Percentiles rank a stretch among this genome's conserved stretches.
Evolutionary conservation across 2,888 invertebrate species (phyloP).

Genomic region (Platycheirus albimanus): DNA sequence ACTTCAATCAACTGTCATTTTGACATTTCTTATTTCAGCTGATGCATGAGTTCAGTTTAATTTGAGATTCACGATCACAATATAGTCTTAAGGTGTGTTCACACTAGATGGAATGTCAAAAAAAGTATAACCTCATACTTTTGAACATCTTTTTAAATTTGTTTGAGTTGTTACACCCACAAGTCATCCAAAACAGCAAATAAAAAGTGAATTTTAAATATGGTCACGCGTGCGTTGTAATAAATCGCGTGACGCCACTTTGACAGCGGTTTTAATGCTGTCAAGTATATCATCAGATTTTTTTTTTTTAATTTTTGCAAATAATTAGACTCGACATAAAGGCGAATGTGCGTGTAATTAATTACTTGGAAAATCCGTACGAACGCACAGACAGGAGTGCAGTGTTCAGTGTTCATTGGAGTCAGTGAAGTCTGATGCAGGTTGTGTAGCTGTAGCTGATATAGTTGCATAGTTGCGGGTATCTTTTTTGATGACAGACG

Average conservation of each 20-base stretch:
- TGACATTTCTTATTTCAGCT: too few relatives aligned
- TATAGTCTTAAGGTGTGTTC: too few relatives aligned
- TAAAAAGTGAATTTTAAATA: conserved; percentile 52
- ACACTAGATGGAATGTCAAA: too few relatives aligned
- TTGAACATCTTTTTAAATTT: too few relatives aligned
- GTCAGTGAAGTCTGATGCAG: background rate
- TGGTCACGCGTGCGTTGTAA: conserved; percentile 70
- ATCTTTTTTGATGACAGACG: conserved; percentile 16
- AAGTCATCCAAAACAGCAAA: background rate
- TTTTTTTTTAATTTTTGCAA: conserved; percentile 17
- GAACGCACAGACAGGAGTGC: conserved; percentile 52
- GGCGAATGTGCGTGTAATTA: conserved; percentile 72
- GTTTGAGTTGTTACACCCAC: background rate
- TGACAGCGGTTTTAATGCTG: conserved; percentile 68
- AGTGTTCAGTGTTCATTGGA: background rate
- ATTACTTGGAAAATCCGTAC: conserved; percentile 63
- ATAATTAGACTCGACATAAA: conserved; percentile 70
- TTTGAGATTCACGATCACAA: too few relatives aligned
- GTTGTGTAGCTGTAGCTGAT: conserved; percentile 1
- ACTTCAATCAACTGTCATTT: too few relatives aligned
- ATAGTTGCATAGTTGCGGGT: background rate
- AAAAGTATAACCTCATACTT: too few relatives aligned
- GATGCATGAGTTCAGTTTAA: too few relatives aligned
- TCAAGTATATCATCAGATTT: conserved; percentile 56
- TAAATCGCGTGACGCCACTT: conserved; percentile 74